Conservation (phyloP, 2,888 invertebrate species). For the Eupsilia transversa region DNA sequence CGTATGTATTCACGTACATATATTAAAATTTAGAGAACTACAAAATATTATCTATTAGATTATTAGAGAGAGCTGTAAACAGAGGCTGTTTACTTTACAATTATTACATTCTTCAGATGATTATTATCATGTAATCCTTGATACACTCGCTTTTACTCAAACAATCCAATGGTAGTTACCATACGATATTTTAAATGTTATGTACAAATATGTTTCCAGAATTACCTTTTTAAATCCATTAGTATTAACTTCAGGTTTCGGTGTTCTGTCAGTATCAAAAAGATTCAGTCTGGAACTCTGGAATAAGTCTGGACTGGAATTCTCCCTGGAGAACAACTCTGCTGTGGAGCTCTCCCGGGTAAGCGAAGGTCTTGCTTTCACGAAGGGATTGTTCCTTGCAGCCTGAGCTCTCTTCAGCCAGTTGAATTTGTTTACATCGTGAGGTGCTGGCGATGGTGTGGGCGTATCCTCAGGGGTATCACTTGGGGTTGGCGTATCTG, state of each 20-base stretch:
- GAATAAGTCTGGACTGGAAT: slow-evolving; percentile 85
- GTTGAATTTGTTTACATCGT: slow-evolving; percentile 81
- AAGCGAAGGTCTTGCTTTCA: slow-evolving; percentile 82
- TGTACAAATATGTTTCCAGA: slow-evolving; percentile 1
- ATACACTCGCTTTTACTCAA: not conserved
- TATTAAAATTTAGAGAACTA: not conserved
- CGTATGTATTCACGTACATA: slow-evolving; percentile 1
- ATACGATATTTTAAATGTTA: not conserved
- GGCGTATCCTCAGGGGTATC: slow-evolving; percentile 78
- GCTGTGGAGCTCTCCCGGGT: slow-evolving; percentile 85
- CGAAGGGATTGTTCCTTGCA: slow-evolving; percentile 83
- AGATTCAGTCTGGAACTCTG: slow-evolving; percentile 86
- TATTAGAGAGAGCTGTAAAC: not conserved
- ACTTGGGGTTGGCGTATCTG: slow-evolving; percentile 72
- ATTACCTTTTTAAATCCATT: slow-evolving; percentile 80
- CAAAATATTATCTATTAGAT: slow-evolving; percentile 6
- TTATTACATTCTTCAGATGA: slow-evolving; percentile 10
- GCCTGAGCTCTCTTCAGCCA: slow-evolving; percentile 82
- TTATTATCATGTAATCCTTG: slow-evolving; percentile 27
- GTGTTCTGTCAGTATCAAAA: slow-evolving; percentile 86
- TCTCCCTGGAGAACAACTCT: slow-evolving; percentile 84
- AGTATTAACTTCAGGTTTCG: slow-evolving; percentile 80
- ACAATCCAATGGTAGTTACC: not conserved
- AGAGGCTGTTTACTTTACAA: slow-evolving; percentile 12
- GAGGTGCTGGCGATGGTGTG: slow-evolving; percentile 76